Conservation (phyloP, 2,888 invertebrate genomes). For the Cataglyphis albicans region DNA sequence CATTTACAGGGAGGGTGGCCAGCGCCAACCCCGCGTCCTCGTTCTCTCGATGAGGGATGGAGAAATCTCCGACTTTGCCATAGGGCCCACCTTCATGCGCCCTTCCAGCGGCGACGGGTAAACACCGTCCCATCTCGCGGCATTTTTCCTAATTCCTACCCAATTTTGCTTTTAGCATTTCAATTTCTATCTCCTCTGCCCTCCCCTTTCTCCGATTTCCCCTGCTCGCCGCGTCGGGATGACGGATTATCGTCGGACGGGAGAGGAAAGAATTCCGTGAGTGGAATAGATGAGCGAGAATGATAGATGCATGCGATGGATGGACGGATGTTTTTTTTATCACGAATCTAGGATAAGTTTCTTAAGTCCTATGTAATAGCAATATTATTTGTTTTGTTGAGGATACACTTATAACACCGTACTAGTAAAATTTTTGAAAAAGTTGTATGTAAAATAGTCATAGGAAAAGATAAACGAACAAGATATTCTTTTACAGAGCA, state of each 20-base stretch:
- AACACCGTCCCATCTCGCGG: conserved; percentile 79
- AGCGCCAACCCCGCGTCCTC: conserved; percentile 49
- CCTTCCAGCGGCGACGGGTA: conserved; percentile 62
- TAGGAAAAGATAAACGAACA: neutral
- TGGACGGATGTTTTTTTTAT: conserved; percentile 6
- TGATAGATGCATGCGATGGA: conserved; percentile 29
- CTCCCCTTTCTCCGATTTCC: neutral
- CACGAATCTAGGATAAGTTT: conserved; percentile 4
- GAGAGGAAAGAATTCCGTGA: conserved; percentile 17
- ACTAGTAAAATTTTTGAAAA: neutral
- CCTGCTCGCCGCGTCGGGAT: conserved; percentile 27
- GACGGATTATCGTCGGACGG: conserved; percentile 61
- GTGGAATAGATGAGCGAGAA: conserved; percentile 34
- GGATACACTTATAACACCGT: neutral
- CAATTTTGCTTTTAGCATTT: conserved; percentile 85
- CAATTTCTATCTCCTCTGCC: conserved; percentile 80
- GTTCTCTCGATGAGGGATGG: conserved; percentile 44
- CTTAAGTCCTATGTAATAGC: neutral
- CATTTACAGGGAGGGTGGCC: conserved; percentile 65
- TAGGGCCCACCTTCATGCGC: conserved; percentile 57
- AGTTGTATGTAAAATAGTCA: neutral
- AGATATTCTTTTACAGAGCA: neutral
- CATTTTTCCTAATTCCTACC: conserved; percentile 83
- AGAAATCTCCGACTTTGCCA: conserved; percentile 68
- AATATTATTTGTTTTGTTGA: neutral